Evolutionary conservation across 2,888 invertebrate species (phyloP).

Genomic region (Mycalesis mineus): DNA sequence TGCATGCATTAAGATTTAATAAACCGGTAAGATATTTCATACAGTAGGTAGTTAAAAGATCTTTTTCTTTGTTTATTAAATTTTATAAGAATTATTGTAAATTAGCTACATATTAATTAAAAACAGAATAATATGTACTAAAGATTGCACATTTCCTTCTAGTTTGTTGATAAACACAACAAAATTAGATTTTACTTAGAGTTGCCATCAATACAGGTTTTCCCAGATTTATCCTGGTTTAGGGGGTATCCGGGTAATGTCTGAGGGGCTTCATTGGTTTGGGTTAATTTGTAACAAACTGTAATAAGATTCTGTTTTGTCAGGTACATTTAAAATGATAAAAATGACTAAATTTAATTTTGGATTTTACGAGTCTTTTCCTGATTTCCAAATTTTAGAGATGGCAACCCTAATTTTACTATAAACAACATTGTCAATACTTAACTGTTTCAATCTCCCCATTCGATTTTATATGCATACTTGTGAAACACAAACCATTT

Average conservation of each 20-base stretch:
- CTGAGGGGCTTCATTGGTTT: no score
- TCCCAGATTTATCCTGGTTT: no score
- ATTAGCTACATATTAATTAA: constrained; percentile 17
- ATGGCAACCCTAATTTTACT: no score
- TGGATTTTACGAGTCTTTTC: no score
- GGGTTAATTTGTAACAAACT: no score
- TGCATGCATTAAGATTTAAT: neutral
- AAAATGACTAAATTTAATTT: no score
- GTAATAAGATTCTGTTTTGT: no score
- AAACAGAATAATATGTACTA: constrained; percentile 27
- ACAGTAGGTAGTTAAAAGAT: neutral
- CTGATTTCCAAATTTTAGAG: no score
- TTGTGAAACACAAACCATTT: neutral
- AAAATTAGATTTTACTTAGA: constrained; percentile 10
- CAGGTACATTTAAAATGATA: no score
- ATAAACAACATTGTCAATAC: constrained; percentile 2
- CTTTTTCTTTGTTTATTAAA: neutral
- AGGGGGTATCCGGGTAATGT: no score
- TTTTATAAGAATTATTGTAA: constrained; percentile 1
- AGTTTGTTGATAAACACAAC: constrained; percentile 11
- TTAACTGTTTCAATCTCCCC: neutral
- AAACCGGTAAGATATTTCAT: neutral
- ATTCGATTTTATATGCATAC: constrained; percentile 6
- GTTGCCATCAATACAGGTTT: no score
- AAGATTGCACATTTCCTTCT: constrained; percentile 27